phyloP scores from a whole-genome alignment of 2,797 vertebrate species.

The Kryptolebias ocellatus region DNA sequence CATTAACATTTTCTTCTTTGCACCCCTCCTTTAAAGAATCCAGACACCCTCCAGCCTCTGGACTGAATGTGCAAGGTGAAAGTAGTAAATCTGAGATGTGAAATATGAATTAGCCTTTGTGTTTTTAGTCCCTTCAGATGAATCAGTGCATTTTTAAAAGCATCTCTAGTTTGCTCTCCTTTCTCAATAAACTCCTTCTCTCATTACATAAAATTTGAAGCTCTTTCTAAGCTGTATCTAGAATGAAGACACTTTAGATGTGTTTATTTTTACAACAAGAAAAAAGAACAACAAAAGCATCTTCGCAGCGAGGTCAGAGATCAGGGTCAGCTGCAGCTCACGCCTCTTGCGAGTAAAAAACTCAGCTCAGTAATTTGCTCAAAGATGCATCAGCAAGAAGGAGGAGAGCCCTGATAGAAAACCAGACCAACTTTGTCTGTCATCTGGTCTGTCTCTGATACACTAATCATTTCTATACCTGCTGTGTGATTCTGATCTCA shows the following conservation, averaged over 20 bases:
- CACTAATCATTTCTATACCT: slow-evolving; percentile 23
- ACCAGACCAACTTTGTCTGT: slow-evolving; percentile 5
- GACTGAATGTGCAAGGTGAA: too few relatives aligned
- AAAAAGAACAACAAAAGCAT: slow-evolving; percentile 43
- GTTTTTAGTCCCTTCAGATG: too few relatives aligned
- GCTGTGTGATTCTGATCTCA: background rate
- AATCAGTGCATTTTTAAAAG: too few relatives aligned
- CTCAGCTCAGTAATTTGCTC: slow-evolving; percentile 24
- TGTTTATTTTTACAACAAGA: slow-evolving; percentile 48
- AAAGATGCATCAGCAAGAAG: slow-evolving; percentile 19
- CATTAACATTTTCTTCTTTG: too few relatives aligned
- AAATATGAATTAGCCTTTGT: too few relatives aligned
- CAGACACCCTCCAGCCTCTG: too few relatives aligned
- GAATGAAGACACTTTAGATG: slow-evolving; percentile 19
- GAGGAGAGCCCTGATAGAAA: background rate
- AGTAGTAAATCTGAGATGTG: too few relatives aligned
- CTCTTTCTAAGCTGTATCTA: slow-evolving; percentile 13
- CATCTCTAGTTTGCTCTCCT: too few relatives aligned
- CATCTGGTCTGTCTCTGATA: background rate
- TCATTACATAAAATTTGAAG: slow-evolving; percentile 14
- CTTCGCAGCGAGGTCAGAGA: slow-evolving; percentile 50
- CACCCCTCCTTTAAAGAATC: too few relatives aligned
- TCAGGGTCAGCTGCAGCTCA: slow-evolving; percentile 23
- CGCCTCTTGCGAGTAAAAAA: background rate
- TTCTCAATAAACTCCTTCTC: too few relatives aligned